Percentiles rank a stretch among this genome's conserved stretches.
Conservation (phyloP, 2,113 vertebrate species). For the Natator depressus region DNA sequence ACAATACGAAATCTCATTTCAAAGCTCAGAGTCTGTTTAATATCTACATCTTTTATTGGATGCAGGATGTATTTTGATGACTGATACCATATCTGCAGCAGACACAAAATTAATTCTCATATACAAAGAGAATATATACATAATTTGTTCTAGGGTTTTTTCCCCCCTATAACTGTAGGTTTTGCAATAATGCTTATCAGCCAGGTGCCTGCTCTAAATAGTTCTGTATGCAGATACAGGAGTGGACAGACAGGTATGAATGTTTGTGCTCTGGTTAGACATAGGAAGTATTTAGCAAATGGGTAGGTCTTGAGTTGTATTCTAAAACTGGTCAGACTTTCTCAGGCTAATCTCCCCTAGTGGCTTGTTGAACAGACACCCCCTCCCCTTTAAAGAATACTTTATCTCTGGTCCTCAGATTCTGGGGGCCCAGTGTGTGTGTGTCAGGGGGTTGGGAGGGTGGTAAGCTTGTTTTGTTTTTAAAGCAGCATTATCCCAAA, state of each 20-base stretch:
- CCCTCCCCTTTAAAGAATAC: too few relatives aligned
- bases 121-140: not conserved
- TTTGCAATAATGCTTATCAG: accelerated
- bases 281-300: too few relatives aligned
- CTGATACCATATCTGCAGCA: not conserved
- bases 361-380: too few relatives aligned
- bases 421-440: not conserved
- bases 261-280: too few relatives aligned
- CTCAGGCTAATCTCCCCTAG: too few relatives aligned
- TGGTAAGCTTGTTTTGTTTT: not conserved
- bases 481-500: not conserved
- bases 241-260: not conserved
- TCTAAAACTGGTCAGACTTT: too few relatives aligned
- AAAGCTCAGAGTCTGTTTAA: not conserved
- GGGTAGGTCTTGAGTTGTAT: too few relatives aligned
- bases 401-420: too few relatives aligned
- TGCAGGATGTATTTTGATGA: not conserved
- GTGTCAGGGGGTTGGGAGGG: too few relatives aligned
- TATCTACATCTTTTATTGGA: not conserved
- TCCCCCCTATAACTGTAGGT: not conserved
- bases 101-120: not conserved
- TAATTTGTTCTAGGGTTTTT: not conserved
- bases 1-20: not conserved
- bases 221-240: not conserved
- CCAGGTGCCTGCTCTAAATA: too few relatives aligned